Percentiles rank a stretch among this genome's conserved stretches.
phyloP scores from a whole-genome alignment of 2,888 invertebrate species.

The Theodoxus fluviatilis region DNA sequence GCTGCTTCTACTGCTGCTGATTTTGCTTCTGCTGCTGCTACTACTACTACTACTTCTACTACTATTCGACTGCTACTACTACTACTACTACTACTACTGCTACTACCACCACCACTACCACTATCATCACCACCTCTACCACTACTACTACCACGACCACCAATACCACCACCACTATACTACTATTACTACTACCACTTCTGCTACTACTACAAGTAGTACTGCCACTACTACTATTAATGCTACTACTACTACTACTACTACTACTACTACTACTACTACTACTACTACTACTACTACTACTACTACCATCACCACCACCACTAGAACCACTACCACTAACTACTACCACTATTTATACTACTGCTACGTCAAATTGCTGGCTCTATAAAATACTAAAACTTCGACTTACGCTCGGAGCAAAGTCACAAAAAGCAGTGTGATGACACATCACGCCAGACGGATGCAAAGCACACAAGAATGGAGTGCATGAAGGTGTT shows the following conservation, averaged over 20 bases:
- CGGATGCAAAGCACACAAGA: too few species aligned
- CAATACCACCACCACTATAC: neutral
- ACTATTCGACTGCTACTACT: neutral
- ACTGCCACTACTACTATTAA: neutral
- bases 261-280: neutral
- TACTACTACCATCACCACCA: too few species aligned
- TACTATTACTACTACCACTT: neutral
- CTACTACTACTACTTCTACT: constrained; percentile 3
- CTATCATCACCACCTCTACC: neutral
- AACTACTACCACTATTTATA: too few species aligned
- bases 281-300: neutral
- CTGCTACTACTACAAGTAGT: neutral
- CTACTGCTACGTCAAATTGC: too few species aligned
- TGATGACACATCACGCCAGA: too few species aligned
- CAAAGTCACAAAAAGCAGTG: too few species aligned
- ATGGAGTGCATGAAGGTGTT: too few species aligned
- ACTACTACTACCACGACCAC: neutral
- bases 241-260: neutral
- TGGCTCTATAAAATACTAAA: too few species aligned
- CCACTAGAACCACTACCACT: too few species aligned
- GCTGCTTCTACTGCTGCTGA: constrained; percentile 1
- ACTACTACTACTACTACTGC: neutral
- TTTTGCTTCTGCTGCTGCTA: constrained; percentile 1
- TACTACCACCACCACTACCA: neutral
- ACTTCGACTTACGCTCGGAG: too few species aligned